Conservation (phyloP, 2,888 invertebrate genomes). For the Mylabris sibirica region DNA sequence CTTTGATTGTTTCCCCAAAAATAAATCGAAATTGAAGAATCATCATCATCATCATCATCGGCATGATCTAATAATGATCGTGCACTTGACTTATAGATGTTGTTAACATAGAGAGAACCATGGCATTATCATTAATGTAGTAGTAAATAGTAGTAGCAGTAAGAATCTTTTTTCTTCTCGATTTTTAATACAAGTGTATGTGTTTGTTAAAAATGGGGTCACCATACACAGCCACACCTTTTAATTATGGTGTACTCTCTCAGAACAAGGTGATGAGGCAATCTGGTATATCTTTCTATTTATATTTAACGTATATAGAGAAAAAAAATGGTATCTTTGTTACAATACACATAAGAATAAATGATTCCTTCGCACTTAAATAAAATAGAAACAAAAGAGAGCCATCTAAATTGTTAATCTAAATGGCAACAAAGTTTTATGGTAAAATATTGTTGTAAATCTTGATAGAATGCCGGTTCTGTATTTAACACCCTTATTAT, state of each 20-base stretch:
- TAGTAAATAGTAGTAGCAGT: no score
- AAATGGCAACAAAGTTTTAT: slow-evolving; percentile 1
- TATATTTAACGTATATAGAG: background rate
- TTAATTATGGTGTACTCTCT: slow-evolving; percentile 23
- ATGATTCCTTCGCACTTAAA: slow-evolving; percentile 29
- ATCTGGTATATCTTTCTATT: slow-evolving; percentile 15
- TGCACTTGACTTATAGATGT: no score
- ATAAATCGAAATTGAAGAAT: no score
- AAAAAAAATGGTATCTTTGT: slow-evolving; percentile 1
- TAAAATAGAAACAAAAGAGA: slow-evolving; percentile 10
- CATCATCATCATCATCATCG: no score
- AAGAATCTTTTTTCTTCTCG: background rate
- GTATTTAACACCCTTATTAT: no score
- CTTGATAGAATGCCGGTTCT: no score
- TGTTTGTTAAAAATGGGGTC: slow-evolving; percentile 36
- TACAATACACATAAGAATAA: slow-evolving; percentile 16
- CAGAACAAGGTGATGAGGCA: slow-evolving; percentile 28
- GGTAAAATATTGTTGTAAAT: no score
- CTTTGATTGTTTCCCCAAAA: no score
- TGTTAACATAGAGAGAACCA: no score
- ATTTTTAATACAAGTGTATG: background rate
- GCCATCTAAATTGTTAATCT: slow-evolving; percentile 33
- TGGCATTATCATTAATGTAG: background rate
- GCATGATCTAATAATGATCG: no score
- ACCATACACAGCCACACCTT: slow-evolving; percentile 35